Percentiles rank a stretch among this genome's conserved stretches.
phyloP scores from a whole-genome alignment of 2,797 vertebrate genomes.

The Serranus cabrilla region DNA sequence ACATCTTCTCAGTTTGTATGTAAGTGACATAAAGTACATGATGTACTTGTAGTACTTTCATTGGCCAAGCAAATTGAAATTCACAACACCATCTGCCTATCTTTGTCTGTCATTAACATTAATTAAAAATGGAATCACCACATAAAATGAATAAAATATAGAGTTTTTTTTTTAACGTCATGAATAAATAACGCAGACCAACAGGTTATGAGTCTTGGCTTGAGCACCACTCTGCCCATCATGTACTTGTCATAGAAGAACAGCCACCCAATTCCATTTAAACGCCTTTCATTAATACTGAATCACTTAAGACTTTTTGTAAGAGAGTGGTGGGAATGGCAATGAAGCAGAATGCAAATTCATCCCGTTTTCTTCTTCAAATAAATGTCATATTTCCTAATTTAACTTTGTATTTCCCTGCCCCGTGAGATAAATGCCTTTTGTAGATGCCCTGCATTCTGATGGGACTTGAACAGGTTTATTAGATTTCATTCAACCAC shows the following conservation, averaged over 20 bases:
- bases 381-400: constrained; percentile 56
- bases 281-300: constrained; percentile 43
- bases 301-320: constrained; percentile 39
- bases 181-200: constrained; percentile 47
- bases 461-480: constrained; percentile 50
- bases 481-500: constrained; percentile 44
- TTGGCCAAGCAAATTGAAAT: constrained; percentile 26
- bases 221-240: constrained; percentile 2
- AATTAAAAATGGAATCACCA: constrained; percentile 42
- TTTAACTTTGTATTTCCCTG: constrained; percentile 50
- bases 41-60: constrained; percentile 17
- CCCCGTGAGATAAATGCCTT: constrained; percentile 43
- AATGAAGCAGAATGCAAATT: constrained; percentile 51
- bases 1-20: constrained; percentile 21
- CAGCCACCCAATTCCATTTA: constrained; percentile 33
- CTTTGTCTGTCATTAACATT: constrained; percentile 43
- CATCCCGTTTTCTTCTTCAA: constrained; percentile 37
- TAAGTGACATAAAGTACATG: constrained; percentile 28
- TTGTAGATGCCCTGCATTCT: constrained; percentile 43
- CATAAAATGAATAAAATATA: constrained; percentile 38
- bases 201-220: constrained; percentile 38
- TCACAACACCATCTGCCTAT: constrained; percentile 21
- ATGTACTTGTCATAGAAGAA: constrained; percentile 15
- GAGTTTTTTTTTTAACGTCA: constrained; percentile 19
- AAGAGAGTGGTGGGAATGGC: constrained; percentile 25